Evolutionary conservation across 2,113 vertebrate genomes (phyloP).

Genomic region (Eolophus roseicapilla): DNA sequence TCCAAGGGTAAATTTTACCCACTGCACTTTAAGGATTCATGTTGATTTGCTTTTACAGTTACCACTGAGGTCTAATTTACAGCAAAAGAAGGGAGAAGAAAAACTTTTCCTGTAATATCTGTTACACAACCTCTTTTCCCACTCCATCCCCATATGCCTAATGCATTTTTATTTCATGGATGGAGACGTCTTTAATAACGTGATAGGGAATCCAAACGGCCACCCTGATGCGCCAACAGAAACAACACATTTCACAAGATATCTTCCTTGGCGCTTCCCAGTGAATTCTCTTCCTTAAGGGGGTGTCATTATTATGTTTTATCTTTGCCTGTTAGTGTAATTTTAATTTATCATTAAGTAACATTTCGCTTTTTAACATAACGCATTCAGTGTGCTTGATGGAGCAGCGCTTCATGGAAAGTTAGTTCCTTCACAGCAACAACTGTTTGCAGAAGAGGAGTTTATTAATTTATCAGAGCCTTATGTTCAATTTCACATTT

Average conservation of each 20-base stretch:
- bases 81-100: conserved; percentile 4
- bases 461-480: conserved; percentile 88
- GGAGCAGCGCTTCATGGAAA: conserved; percentile 77
- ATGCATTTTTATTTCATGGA: conserved; percentile 70
- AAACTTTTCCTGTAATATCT: conserved; percentile 50
- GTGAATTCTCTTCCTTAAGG: conserved; percentile 75
- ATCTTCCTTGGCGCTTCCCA: conserved; percentile 65
- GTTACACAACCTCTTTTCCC: conserved; percentile 22
- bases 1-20: conserved; percentile 17
- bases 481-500: conserved; percentile 85
- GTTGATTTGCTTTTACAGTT: conserved; percentile 39
- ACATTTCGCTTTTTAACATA: conserved; percentile 83
- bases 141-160: background rate
- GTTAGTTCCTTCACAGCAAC: conserved; percentile 79
- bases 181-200: conserved; percentile 69
- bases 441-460: conserved; percentile 82
- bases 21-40: conserved; percentile 7
- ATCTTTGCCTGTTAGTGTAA: conserved; percentile 72
- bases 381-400: conserved; percentile 81
- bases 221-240: conserved; percentile 61
- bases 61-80: conserved; percentile 64
- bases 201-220: conserved; percentile 68
- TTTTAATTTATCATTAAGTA: conserved; percentile 84
- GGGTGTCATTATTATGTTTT: conserved; percentile 72
- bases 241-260: conserved; percentile 73